Evolutionary conservation across 1,140 invertebrate species (phyloP).

Genomic region (Oncopodura yosiiana): DNA sequence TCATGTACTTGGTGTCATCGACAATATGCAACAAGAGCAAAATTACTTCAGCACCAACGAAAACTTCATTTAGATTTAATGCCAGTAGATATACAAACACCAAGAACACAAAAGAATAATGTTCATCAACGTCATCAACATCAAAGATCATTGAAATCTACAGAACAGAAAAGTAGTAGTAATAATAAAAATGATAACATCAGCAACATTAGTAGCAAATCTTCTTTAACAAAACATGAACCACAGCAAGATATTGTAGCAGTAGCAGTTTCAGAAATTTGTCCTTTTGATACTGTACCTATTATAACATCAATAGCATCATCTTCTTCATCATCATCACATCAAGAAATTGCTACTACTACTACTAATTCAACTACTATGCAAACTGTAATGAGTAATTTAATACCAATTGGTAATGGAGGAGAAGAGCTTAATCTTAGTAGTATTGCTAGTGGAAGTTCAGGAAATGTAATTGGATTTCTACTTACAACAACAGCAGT

Average conservation of each 20-base stretch:
- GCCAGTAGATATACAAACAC: slow-evolving; percentile 35
- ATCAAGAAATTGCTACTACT: too few relatives aligned
- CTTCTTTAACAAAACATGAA: slow-evolving; percentile 10
- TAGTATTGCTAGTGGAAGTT: not conserved
- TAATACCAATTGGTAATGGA: not conserved
- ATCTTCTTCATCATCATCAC: too few relatives aligned
- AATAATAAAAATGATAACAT: not conserved
- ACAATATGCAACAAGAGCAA: slow-evolving; percentile 72
- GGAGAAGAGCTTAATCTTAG: slow-evolving; percentile 1
- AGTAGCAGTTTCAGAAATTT: not conserved
- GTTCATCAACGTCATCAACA: not conserved
- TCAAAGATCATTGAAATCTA: too few relatives aligned
- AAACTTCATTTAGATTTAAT: slow-evolving; percentile 56
- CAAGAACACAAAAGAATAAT: slow-evolving; percentile 34
- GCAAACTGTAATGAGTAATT: too few relatives aligned
- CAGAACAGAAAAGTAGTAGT: not conserved
- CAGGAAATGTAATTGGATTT: slow-evolving; percentile 28
- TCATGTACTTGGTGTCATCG: slow-evolving; percentile 71
- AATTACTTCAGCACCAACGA: slow-evolving; percentile 68
- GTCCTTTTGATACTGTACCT: too few relatives aligned
- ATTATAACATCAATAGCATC: not conserved
- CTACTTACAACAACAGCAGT: slow-evolving; percentile 24
- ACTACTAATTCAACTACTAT: too few relatives aligned
- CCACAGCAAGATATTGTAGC: not conserved
- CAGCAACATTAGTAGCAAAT: not conserved